Evolutionary conservation across 2,113 vertebrate species (phyloP), one percentile per base, ranked within the genome.

Genomic region (Crypturellus undulatus): DNA sequence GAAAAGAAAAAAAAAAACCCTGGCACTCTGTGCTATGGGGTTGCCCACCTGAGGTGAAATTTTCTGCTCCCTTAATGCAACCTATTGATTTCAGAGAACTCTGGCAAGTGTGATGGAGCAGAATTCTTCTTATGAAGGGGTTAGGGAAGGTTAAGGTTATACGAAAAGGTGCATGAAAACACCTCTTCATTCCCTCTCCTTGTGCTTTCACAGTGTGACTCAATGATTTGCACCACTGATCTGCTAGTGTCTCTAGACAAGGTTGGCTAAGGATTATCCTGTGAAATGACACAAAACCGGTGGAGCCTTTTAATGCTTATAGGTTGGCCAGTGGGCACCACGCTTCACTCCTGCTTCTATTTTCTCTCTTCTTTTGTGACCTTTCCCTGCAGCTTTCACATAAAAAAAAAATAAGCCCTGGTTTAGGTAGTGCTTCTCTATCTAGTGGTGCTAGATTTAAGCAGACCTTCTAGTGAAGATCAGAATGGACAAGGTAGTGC

Each of bases 161-260:
- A 59, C 47, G n/a, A 69, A 81, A 92, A 86, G 62, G 77, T 81
- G 47, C 79, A 71, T 65, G 83, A 84, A 84, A 87, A 83, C 72
- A 79, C 76, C 90, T 89, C 70, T 67, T 94, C 90, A 79, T 73
- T 82, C 84, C n/a, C 64, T 92, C 73, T 87, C 59, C 79, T 79
- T 63, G 52, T 76, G 60, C 81, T 85, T 86, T 59, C 47, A 19
- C 34, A 12, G 88, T 71, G 52, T 49, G 47, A 7, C 85, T 89
- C 94, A 90, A 38, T 89, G 85, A 94, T 97, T 96, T 94, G 94
- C 93, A 96, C 90, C 92, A 47, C 79, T 97, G 95, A 93, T 65
- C 93, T 72, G 76, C 4, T 12, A 69, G 69, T 32, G 77, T 88
- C 90, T 86, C 77, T 64, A 69, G 95, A 90, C 93, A 87, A 87